phyloP scores from a whole-genome alignment of 2,797 vertebrate genomes.

The Acanthopagrus latus region DNA sequence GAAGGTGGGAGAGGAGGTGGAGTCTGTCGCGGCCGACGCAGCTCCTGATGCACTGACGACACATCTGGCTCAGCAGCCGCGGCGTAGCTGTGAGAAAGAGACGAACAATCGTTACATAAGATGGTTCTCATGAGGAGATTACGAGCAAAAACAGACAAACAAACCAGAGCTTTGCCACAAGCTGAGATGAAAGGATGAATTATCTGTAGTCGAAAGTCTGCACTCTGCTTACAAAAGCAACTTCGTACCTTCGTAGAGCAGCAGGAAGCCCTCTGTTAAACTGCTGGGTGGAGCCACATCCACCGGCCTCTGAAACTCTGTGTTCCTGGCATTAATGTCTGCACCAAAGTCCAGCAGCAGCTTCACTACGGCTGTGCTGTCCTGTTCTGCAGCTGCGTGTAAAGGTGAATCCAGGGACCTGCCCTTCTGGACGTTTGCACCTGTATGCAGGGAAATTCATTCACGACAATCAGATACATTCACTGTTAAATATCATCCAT shows the following conservation, averaged over 20 bases:
- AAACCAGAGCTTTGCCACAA: background rate
- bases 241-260: constrained; percentile 91
- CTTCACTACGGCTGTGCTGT: constrained; percentile 88
- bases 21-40: constrained; percentile 89
- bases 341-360: constrained; percentile 95
- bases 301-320: constrained; percentile 90
- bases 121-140: background rate
- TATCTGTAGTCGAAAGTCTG: background rate
- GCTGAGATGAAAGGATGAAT: too few species aligned
- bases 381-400: constrained; percentile 92
- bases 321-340: constrained; percentile 92
- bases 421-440: constrained; percentile 94
- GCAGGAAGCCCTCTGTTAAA: constrained; percentile 89
- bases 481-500: background rate
- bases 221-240: background rate
- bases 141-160: background rate
- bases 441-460: constrained; percentile 74
- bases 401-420: constrained; percentile 91
- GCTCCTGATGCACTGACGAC: constrained; percentile 91
- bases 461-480: background rate
- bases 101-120: background rate
- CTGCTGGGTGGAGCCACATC: constrained; percentile 92
- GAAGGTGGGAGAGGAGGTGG: constrained; percentile 91
- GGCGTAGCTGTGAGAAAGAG: constrained; percentile 87
- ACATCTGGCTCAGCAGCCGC: constrained; percentile 90